Base-by-base conservation (phyloP, 2,113 vertebrate species). In the Cephalopholis sonnerati region DNA sequence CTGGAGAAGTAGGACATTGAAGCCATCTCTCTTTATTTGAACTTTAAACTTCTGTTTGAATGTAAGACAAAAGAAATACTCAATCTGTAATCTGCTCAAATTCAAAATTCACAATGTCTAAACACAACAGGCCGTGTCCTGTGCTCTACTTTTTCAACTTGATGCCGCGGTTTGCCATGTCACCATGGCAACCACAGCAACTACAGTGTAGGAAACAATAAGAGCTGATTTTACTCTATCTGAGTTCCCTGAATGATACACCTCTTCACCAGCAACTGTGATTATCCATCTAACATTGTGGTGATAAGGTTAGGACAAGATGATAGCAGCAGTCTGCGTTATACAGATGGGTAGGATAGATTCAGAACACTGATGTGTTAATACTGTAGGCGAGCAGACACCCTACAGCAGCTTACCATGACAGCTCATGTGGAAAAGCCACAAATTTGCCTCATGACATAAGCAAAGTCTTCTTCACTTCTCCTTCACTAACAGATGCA, bases 301-400 rank as follows among this genome's bases (percentile, higher is more conserved):
- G 20, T 20, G 51, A 22, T 20, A 53, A 20, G 18, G 18, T 53
- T 22, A 20, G 22, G 46, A 44, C 11, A 44, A 44, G 41, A 2
- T 44, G 41, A 44, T 2, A 44, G 41, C 11, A 44, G 41, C 11
- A 44, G 41, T 44, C 41, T 44, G 41, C 9, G 11, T 44, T 44
- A 44, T 44, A 11, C 8, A 44, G 41, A 9, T 7, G 32, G 32
- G 9, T 44, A 44, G 10, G 6, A 36, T 44, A 44, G 41, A 50
- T 17, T 22, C 51, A 53, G 20, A 53, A 22, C 51, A 53, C 51
- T 53, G 51, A 71, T 70, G 67, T 82, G 64, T 41, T 39, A 50
- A 55, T 58, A 77, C 22, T 55, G 50, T 41, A 64, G 50, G 50
- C 64, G 54, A 69, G 55, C 72, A 62, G 32, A 44, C 41, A 44